Conservation (phyloP, 2,113 vertebrate genomes). For the Pionites leucogaster region DNA sequence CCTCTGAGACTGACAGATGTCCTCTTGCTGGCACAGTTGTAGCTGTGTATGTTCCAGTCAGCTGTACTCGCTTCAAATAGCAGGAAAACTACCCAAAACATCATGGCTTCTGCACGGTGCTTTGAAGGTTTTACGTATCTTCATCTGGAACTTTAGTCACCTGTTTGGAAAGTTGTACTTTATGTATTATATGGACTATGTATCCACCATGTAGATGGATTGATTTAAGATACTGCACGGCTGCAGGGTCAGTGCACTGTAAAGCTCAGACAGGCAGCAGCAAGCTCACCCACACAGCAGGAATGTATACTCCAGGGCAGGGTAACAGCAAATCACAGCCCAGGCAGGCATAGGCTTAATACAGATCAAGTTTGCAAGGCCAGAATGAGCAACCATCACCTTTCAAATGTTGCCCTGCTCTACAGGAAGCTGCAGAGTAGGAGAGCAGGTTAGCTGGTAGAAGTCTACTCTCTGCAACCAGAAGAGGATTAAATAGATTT, state of each 20-base stretch:
- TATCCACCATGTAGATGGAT: fast-evolving
- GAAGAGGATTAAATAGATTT: background rate
- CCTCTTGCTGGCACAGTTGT: fast-evolving
- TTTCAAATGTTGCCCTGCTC: fast-evolving
- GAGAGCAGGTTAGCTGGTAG: background rate
- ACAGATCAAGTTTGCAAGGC: background rate
- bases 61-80: background rate
- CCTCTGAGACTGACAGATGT: background rate
- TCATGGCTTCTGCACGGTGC: background rate
- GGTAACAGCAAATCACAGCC: fast-evolving
- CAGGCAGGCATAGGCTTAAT: fast-evolving
- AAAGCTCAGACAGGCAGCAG: background rate
- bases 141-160: background rate
- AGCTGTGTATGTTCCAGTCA: background rate
- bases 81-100: background rate
- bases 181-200: fast-evolving
- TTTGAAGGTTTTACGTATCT: background rate
- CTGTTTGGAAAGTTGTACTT: background rate
- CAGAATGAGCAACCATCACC: background rate
- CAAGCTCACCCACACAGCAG: background rate
- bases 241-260: background rate
- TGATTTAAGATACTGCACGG: fast-evolving
- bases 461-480: background rate
- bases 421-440: background rate
- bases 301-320: background rate